phyloP scores from a whole-genome alignment of 2,113 vertebrate genomes.

The Rousettus leschenaultii region DNA sequence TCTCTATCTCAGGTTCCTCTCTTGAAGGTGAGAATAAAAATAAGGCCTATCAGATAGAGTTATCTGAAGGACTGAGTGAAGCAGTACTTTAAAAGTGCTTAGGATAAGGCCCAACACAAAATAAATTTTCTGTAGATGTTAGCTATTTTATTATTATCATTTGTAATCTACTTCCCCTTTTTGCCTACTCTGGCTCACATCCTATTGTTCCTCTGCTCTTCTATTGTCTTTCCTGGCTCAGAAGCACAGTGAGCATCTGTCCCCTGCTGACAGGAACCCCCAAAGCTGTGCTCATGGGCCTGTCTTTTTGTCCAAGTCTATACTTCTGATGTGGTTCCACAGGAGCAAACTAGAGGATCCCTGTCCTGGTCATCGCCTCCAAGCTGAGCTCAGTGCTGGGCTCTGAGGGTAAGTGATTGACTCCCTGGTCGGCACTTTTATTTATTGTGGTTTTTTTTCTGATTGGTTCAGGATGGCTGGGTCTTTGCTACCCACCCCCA shows the following conservation, averaged over 20 bases:
- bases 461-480: slow-evolving; percentile 83
- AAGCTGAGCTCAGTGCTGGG: slow-evolving; percentile 71
- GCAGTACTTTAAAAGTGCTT: not conserved
- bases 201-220: not conserved
- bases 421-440: slow-evolving; percentile 78
- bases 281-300: not conserved
- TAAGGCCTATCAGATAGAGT: not conserved
- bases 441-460: slow-evolving; percentile 85
- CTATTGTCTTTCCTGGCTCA: not conserved
- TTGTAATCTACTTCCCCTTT: not conserved
- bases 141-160: not conserved
- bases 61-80: not conserved
- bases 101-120: not conserved
- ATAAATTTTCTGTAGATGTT: not conserved
- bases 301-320: not conserved
- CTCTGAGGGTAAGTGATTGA: slow-evolving; percentile 78
- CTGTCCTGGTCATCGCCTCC: slow-evolving; percentile 76
- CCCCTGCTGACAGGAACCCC: not conserved
- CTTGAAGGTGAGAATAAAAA: not conserved
- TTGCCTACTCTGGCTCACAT: not conserved
- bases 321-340: slow-evolving; percentile 66
- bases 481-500: slow-evolving; percentile 76
- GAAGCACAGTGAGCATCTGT: not conserved
- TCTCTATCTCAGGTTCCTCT: not conserved
- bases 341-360: slow-evolving; percentile 48